These are phyloP conservation scores for Macaria liturata DNA, from an alignment of 2,888 invertebrate genomes.

Conservation along the genomic window DNA sequence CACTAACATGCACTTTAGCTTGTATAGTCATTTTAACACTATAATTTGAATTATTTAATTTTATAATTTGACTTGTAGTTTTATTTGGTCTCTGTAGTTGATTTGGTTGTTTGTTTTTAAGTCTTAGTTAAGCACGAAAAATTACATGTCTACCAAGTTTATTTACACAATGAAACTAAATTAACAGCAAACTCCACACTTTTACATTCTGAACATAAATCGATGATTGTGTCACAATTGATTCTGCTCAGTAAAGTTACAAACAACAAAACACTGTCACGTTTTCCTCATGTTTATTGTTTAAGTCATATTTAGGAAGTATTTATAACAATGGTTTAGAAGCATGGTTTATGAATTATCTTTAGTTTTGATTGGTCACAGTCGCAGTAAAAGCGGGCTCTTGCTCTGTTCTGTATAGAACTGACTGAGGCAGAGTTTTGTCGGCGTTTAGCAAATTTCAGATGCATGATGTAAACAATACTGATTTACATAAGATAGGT, in stretches of 20 bases:
- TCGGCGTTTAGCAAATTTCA: slow-evolving; percentile 6
- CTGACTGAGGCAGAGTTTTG: slow-evolving; percentile 15
- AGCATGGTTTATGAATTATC: not conserved
- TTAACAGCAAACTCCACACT: too few relatives aligned
- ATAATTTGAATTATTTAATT: too few relatives aligned
- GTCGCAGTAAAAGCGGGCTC: not conserved
- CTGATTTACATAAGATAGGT: slow-evolving; percentile 34
- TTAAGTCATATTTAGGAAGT: slow-evolving; percentile 1
- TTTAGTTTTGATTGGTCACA: not conserved
- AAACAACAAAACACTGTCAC: not conserved
- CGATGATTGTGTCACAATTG: too few relatives aligned
- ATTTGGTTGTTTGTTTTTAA: too few relatives aligned
- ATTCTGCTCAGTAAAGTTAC: too few relatives aligned
- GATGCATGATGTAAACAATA: slow-evolving; percentile 24
- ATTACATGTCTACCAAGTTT: too few relatives aligned
- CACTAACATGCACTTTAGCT: not conserved
- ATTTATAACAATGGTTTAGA: slow-evolving; percentile 4
- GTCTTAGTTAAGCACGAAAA: too few relatives aligned
- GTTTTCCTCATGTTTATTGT: slow-evolving; percentile 1
- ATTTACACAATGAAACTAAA: too few relatives aligned
- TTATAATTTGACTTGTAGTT: too few relatives aligned
- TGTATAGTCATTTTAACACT: not conserved
- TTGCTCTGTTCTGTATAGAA: slow-evolving; percentile 3
- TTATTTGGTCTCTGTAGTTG: too few relatives aligned
- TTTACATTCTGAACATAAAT: too few relatives aligned